Conservation (phyloP, 2,797 vertebrate genomes). For the Apogon hyalosoma region DNA sequence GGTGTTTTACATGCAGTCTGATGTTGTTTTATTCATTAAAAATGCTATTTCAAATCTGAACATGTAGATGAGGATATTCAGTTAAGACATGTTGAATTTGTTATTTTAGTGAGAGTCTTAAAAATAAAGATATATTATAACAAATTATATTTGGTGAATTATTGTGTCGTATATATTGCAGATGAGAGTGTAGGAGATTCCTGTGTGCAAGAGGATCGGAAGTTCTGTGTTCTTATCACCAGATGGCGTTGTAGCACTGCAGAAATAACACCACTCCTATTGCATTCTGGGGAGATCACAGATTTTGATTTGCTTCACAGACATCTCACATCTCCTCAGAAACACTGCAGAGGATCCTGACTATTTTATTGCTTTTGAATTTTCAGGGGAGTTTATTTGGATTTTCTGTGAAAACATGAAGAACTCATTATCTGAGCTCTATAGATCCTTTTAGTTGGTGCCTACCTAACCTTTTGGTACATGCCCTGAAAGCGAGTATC, state of each 20-base stretch:
- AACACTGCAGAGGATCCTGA: slow-evolving; percentile 22
- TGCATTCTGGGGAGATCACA: slow-evolving; percentile 37
- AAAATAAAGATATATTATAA: slow-evolving; percentile 21
- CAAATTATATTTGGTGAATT: slow-evolving; percentile 39
- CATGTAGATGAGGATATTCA: slow-evolving; percentile 60
- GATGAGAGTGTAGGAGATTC: neutral
- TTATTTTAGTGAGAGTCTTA: slow-evolving; percentile 89
- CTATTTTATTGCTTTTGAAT: slow-evolving; percentile 28
- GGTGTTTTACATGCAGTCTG: slow-evolving; percentile 71
- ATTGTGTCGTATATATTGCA: slow-evolving; percentile 23
- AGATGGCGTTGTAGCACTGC: slow-evolving; percentile 72
- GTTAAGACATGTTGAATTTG: slow-evolving; percentile 72
- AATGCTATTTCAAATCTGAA: slow-evolving; percentile 63
- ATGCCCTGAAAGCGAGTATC: slow-evolving; percentile 11
- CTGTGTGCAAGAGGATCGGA: neutral
- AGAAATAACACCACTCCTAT: neutral
- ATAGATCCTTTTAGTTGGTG: neutral
- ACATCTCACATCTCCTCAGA: slow-evolving; percentile 26
- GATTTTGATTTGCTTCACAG: slow-evolving; percentile 45
- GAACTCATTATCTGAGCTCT: neutral
- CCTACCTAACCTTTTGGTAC: slow-evolving; percentile 23
- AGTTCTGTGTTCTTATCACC: slow-evolving; percentile 39
- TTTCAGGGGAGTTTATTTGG: neutral
- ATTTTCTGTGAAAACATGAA: slow-evolving; percentile 11
- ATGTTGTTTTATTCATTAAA: slow-evolving; percentile 75